Evolutionary conservation across 2,888 invertebrate genomes (phyloP).

Genomic region (Xestobium rufovillosum): DNA sequence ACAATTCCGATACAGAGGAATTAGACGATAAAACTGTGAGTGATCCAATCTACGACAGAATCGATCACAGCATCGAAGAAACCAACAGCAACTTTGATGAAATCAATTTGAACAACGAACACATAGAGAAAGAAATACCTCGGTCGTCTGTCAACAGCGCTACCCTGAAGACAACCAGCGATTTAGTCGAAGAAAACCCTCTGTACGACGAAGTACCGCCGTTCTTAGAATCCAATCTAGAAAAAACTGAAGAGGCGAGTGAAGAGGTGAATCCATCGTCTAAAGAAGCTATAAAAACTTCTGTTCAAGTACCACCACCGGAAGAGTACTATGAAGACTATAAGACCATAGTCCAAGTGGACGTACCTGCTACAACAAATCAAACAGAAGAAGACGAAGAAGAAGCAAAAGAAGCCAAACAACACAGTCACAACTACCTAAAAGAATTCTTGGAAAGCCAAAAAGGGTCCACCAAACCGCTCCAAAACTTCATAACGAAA

Average conservation of each 20-base stretch:
- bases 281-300: slow-evolving; percentile 24
- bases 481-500: slow-evolving; percentile 41
- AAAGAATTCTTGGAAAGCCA: slow-evolving; percentile 41
- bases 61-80: slow-evolving; percentile 25
- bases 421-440: slow-evolving; percentile 41
- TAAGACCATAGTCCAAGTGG: slow-evolving; percentile 37
- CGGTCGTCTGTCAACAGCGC: slow-evolving; percentile 8
- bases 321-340: slow-evolving; percentile 29
- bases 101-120: slow-evolving; percentile 33
- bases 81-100: slow-evolving; percentile 36
- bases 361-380: slow-evolving; percentile 13
- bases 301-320: slow-evolving; percentile 29
- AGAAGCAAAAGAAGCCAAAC: slow-evolving; percentile 32
- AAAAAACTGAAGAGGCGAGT: slow-evolving; percentile 8
- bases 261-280: slow-evolving; percentile 1
- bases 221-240: neutral
- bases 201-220: neutral
- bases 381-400: slow-evolving; percentile 20
- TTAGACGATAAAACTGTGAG: slow-evolving; percentile 16
- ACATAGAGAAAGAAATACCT: slow-evolving; percentile 25
- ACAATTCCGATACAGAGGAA: slow-evolving; percentile 9
- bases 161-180: neutral
- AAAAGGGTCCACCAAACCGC: slow-evolving; percentile 39
- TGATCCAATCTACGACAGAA: slow-evolving; percentile 19
- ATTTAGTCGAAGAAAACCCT: neutral